A percentile compares a stretch with the other conserved stretches of the same genome.
Evolutionary conservation across 2,797 vertebrate species (phyloP).

Genomic region (Anguilla megastoma): DNA sequence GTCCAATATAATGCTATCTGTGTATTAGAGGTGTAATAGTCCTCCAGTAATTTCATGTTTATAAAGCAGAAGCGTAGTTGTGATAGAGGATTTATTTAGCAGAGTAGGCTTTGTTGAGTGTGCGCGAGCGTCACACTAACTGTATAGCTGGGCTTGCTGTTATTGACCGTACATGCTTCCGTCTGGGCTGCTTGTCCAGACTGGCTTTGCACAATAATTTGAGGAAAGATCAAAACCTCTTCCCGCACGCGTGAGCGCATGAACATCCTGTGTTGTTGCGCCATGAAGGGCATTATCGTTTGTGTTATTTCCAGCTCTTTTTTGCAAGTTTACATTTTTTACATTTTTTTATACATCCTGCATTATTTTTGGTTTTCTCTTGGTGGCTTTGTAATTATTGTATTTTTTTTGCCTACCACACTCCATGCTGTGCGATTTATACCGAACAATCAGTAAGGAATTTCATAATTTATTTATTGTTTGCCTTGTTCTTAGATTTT

Average conservation of each 20-base stretch:
- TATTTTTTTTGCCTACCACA: not conserved
- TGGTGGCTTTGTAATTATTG: not conserved
- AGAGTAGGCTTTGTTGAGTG: not conserved
- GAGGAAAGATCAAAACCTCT: not conserved
- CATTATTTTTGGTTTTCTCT: not conserved
- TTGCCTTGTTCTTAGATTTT: not conserved
- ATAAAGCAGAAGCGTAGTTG: not conserved
- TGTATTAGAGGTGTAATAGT: not conserved
- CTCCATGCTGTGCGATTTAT: not conserved
- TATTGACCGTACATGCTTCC: not conserved
- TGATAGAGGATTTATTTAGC: not conserved
- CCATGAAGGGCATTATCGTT: not conserved
- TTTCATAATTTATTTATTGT: not conserved
- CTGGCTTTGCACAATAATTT: not conserved
- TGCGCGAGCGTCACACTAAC: not conserved
- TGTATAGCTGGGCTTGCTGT: too few relatives aligned
- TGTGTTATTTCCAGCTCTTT: not conserved
- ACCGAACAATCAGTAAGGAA: not conserved
- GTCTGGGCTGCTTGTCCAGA: not conserved
- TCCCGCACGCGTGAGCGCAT: not conserved
- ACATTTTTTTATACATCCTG: not conserved
- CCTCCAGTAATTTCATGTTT: not conserved
- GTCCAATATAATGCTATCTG: not conserved
- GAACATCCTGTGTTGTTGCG: not conserved
- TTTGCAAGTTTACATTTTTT: not conserved